phyloP scores from a whole-genome alignment of 2,888 invertebrate species.

The Tetheella fluctuosa region DNA sequence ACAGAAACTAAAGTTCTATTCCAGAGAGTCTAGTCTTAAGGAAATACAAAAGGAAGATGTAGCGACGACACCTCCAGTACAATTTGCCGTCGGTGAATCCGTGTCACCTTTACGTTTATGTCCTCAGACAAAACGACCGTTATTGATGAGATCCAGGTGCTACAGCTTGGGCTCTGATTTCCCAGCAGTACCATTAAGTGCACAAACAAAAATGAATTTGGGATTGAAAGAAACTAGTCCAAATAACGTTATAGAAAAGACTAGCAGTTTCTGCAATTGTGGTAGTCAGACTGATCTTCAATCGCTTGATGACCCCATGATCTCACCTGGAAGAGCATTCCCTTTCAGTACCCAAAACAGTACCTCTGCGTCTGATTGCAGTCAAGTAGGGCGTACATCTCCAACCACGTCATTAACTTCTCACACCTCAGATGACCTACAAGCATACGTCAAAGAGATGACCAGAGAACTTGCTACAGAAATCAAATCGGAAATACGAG shows the following conservation, averaged over 20 bases:
- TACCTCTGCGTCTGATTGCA: constrained; percentile 82
- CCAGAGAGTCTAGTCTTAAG: constrained; percentile 74
- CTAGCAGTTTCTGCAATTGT: constrained; percentile 86
- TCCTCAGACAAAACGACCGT: constrained; percentile 56
- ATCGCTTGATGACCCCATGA: constrained; percentile 85
- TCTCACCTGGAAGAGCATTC: constrained; percentile 75
- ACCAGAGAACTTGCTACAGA: constrained; percentile 91
- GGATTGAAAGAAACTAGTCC: constrained; percentile 84
- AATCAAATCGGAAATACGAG: constrained; percentile 92
- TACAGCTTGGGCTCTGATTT: constrained; percentile 86
- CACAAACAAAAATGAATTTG: constrained; percentile 86
- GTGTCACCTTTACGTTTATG: constrained; percentile 77
- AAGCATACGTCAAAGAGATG: constrained; percentile 90
- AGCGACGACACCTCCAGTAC: constrained; percentile 75
- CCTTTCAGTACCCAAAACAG: constrained; percentile 76
- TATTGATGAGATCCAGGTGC: constrained; percentile 82
- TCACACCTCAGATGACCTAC: constrained; percentile 86
- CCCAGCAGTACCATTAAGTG: constrained; percentile 83
- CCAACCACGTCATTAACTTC: constrained; percentile 82
- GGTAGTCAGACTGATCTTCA: constrained; percentile 89
- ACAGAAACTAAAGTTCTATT: constrained; percentile 73
- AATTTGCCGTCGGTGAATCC: constrained; percentile 88
- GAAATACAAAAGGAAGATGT: constrained; percentile 72
- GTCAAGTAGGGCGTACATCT: constrained; percentile 81
- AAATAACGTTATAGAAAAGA: constrained; percentile 63